A percentile compares a stretch with the other conserved stretches of the same genome.
These are phyloP conservation scores for Acanthaster planci DNA, from an alignment of 35 echinoderm and acorn worm genomes.

Conservation along the genomic window DNA sequence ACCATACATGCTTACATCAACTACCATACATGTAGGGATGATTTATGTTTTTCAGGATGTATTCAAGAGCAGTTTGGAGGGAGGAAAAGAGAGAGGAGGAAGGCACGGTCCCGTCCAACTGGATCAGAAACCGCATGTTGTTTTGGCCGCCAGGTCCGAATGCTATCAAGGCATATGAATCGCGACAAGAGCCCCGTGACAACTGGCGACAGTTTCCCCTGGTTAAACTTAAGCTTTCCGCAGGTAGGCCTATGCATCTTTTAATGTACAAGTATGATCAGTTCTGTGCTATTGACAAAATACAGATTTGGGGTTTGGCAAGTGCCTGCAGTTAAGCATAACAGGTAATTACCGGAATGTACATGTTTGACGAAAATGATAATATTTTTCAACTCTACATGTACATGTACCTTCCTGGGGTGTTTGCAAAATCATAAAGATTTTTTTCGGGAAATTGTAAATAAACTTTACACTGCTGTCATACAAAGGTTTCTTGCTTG, in stretches of 20 bases:
- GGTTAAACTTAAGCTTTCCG: background rate
- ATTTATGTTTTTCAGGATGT: background rate
- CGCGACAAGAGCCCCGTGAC: background rate
- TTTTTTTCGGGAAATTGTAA: background rate
- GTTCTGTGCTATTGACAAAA: background rate
- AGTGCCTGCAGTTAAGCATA: too few relatives aligned
- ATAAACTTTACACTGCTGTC: background rate
- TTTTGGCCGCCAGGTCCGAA: background rate
- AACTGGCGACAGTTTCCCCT: background rate
- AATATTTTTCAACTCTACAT: too few relatives aligned
- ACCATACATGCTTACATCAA: too few relatives aligned
- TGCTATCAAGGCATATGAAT: background rate
- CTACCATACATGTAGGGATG: too few relatives aligned
- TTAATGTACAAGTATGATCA: background rate
- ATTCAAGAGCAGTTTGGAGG: background rate
- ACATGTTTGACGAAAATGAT: too few relatives aligned
- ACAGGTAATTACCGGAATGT: too few relatives aligned
- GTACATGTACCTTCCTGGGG: too few relatives aligned
- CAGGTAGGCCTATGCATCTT: background rate
- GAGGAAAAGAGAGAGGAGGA: background rate
- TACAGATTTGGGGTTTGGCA: too few relatives aligned
- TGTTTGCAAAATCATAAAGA: too few relatives aligned
- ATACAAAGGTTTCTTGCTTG: background rate
- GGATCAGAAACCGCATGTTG: background rate
- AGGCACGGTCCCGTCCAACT: background rate